Evolutionary conservation across 92 coral and sea anemone genomes (phyloP).

Genomic region (Anthopleura xanthogrammica): DNA sequence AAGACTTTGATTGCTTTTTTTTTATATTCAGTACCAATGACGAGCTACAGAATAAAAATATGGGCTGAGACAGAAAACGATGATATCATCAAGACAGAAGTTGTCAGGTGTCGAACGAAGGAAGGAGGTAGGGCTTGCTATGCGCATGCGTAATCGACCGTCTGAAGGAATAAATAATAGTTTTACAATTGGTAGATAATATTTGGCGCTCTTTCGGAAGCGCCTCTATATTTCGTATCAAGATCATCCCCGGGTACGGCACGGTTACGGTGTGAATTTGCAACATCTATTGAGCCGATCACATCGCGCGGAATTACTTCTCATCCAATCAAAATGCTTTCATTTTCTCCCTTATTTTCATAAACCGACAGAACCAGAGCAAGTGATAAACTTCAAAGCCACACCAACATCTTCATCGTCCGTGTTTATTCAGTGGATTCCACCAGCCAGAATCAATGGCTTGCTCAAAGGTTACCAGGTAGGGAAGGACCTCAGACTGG

Average conservation of each 20-base stretch:
- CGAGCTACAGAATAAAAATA: slow-evolving; percentile 46
- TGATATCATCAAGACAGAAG: slow-evolving; percentile 30
- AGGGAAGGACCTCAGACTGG: background rate
- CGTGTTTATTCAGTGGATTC: slow-evolving; percentile 53
- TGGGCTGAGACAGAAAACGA: slow-evolving; percentile 30
- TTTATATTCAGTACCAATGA: slow-evolving; percentile 32
- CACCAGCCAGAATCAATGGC: slow-evolving; percentile 50
- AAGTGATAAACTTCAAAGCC: slow-evolving; percentile 50
- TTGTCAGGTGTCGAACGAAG: slow-evolving; percentile 41
- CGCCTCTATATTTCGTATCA: too few species aligned
- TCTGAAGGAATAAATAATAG: too few species aligned
- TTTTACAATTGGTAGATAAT: too few species aligned
- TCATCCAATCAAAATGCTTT: background rate
- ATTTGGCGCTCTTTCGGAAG: too few species aligned
- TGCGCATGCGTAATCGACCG: too few species aligned
- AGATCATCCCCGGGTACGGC: too few species aligned
- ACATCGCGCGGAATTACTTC: background rate
- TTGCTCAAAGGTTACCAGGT: slow-evolving; percentile 31
- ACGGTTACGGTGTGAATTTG: too few species aligned
- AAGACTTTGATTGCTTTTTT: background rate
- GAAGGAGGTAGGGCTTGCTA: slow-evolving; percentile 49
- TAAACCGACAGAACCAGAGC: slow-evolving; percentile 53
- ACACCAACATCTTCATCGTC: slow-evolving; percentile 41
- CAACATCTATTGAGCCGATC: too few species aligned
- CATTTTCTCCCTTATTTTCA: background rate